A percentile compares a stretch with the other conserved stretches of the same genome.
phyloP scores from a whole-genome alignment of 2,888 invertebrate species.

The Cactoblastis cactorum region DNA sequence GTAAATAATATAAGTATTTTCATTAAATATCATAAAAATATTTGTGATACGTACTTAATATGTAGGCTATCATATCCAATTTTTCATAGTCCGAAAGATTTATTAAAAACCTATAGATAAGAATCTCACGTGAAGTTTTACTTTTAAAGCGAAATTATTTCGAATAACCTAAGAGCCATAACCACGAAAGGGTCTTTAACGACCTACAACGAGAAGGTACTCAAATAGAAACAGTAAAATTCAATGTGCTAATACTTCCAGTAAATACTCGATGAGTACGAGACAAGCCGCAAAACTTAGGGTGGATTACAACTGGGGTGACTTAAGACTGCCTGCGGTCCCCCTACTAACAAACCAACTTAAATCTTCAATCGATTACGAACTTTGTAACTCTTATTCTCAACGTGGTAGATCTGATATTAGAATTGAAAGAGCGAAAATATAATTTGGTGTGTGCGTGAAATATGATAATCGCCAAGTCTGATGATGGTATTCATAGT shows the following conservation, averaged over 20 bases:
- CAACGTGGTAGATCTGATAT: slow-evolving; percentile 15
- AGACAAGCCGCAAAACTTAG: slow-evolving; percentile 56
- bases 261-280: slow-evolving; percentile 62
- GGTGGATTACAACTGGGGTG: slow-evolving; percentile 49
- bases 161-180: neutral
- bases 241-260: slow-evolving; percentile 57
- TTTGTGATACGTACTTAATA: no score
- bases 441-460: slow-evolving; percentile 32
- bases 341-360: slow-evolving; percentile 45
- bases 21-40: no score
- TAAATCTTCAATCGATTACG: slow-evolving; percentile 24
- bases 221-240: slow-evolving; percentile 28
- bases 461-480: slow-evolving; percentile 72
- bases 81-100: no score
- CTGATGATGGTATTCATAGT: slow-evolving; percentile 75
- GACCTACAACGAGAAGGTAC: neutral
- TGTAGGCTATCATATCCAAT: no score
- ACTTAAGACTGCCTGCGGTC: slow-evolving; percentile 60
- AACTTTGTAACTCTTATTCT: slow-evolving; percentile 16
- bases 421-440: slow-evolving; percentile 3
- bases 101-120: neutral
- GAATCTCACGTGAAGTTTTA: neutral
- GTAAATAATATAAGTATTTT: no score
- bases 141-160: no score
- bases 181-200: neutral